Evolutionary conservation across 1,140 invertebrate species (phyloP), one percentile per base, ranked within the genome.

Genomic region (Aphis gossypii): DNA sequence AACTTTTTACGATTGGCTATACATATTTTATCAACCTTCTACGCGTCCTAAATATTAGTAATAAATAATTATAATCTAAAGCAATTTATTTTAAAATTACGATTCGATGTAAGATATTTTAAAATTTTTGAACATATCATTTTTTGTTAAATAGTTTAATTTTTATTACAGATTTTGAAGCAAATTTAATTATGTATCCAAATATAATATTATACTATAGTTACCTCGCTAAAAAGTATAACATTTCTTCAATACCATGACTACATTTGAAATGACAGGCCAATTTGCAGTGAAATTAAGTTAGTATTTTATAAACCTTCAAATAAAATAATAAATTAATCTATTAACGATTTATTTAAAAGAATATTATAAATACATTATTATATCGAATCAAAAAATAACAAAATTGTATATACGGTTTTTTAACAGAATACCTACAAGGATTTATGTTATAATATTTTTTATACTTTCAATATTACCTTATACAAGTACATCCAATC

Each of bases 1-100:
- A 76, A 7, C n/a, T 76, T n/a, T 76, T n/a, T 76, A 76, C 30
- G 60, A 76, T 76, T 76, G 60, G 60, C n/a, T 76, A 41, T 41
- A 76, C 60, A n/a, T 14, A 76, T 76, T 76, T n/a, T 76, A n/a
- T 14, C 60, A 76, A 76, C 30, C 60, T 68, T 68, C 30, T 76
- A 68, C 30, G n/a, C 11, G 11, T n/a, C 30, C 60, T n/a, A 68
- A 18, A 68, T n/a, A n/a, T 68, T 18, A 76, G n/a, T 76, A 76
- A 76, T n/a, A 76, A 76, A 76, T n/a, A 68, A n/a, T 68, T n/a
- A 68, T 68, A 76, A 76, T 76, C 30, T 76, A 18, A 76, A 76
- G 18, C 60, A 76, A 76, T 68, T 76, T 30, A n/a, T 76, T 76
- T 76, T 18, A n/a, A n/a, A 76, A 76, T n/a, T 18, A 14, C 30